Evolutionary conservation across 2,797 vertebrate species (phyloP).

Genomic region (Premnoplex brunnescens): DNA sequence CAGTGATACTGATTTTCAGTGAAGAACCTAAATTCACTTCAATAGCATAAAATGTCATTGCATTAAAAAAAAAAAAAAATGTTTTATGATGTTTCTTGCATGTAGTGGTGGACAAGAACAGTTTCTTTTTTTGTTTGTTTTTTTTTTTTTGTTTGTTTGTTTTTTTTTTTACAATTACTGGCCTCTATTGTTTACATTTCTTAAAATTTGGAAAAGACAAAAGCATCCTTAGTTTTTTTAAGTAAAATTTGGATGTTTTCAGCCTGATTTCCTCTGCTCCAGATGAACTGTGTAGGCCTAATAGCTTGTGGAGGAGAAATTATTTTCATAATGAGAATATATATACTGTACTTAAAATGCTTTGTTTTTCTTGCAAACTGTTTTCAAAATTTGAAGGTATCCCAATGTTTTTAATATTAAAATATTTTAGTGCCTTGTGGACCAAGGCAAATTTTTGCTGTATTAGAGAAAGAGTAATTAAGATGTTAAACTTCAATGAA

Average conservation of each 20-base stretch:
- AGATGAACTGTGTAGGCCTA: neutral
- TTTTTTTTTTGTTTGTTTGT: neutral
- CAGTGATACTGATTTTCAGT: neutral
- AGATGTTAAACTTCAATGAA: neutral
- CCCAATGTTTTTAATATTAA: neutral
- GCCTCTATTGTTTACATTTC: neutral
- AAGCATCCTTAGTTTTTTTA: neutral
- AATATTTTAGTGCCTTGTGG: neutral
- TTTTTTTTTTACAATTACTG: neutral
- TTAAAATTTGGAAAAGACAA: neutral
- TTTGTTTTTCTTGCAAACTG: neutral
- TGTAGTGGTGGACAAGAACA: neutral
- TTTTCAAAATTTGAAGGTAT: neutral
- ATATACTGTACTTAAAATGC: neutral
- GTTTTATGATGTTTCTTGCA: neutral
- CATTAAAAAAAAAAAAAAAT: neutral
- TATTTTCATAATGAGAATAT: neutral
- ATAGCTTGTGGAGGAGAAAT: neutral
- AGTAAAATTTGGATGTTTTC: neutral
- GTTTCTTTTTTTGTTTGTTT: rapidly evolving
- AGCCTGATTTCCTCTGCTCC: neutral
- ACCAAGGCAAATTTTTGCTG: neutral
- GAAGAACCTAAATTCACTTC: neutral
- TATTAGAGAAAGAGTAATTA: neutral
- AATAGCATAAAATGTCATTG: neutral